Evolutionary conservation across 2,113 vertebrate genomes (phyloP), one percentile per base, ranked within the genome.

Genomic region (Salvelinus alpinus): DNA sequence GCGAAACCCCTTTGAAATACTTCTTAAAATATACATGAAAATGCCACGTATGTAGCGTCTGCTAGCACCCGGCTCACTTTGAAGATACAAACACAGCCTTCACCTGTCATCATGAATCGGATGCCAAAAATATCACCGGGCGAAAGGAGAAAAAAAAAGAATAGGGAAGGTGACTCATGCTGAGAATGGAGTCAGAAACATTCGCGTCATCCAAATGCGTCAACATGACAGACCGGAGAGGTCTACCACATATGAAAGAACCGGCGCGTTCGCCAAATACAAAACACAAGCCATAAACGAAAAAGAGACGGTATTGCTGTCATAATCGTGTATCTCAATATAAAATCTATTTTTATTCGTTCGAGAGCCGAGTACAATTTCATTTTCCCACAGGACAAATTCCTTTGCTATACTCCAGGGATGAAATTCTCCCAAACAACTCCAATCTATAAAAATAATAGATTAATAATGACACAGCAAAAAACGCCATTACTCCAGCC

Each of bases 11-110:
- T 88, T 80, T 86, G 87, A 92, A 91, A 91, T 74, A 75, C 31
- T 84, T 88, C 88, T 83, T 90, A 75, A 92, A 92, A 92, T 92
- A 92, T 91, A 91, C 85, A 88, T 90, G 86, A 91, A 86, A 84
- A 84, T 80, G 47, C 25, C 5, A 86, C 44, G 47, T 27, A 78
- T 75, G 84, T 79, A 73, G 51, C 72, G 18, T 77, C 74, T 80
- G 51, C 59, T 22, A 24, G 51, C 51, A 73, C 72, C 72, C 5
- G 60, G 64, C 62, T 81, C 76, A 34, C 59, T 87, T 88, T 86
- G 86, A 87, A 82, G 78, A 84, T 74, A 48, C 70, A 6, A 74
- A 72, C 60, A 38, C 80, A 84, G 78, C 75, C 72, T 76, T 85
- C 79, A 84, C 82, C 84, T 84, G 82, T 81, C 85, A 87, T 5